A percentile compares a stretch with the other conserved stretches of the same genome.
These are phyloP conservation scores for Petrocephalus sullivani DNA, from an alignment of 2,797 vertebrate species.

Conservation along the genomic window DNA sequence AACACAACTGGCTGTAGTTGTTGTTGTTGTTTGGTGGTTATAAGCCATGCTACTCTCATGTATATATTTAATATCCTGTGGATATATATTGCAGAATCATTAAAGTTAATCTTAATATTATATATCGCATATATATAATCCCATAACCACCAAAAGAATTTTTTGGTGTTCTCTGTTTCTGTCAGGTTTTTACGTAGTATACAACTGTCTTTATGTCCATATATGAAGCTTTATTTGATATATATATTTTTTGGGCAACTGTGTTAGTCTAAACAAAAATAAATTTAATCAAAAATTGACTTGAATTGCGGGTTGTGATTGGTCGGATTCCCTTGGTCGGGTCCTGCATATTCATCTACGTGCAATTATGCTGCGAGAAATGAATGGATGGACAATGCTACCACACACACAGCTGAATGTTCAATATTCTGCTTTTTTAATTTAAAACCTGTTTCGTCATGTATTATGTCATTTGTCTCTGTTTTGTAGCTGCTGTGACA, in stretches of 20 bases:
- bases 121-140: background rate
- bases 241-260: background rate
- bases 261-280: background rate
- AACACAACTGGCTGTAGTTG: background rate
- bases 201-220: background rate
- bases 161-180: background rate
- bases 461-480: background rate
- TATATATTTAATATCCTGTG: background rate
- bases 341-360: background rate
- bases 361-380: background rate
- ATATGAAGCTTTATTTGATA: background rate
- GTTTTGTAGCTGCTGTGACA: background rate
- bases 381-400: background rate
- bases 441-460: background rate
- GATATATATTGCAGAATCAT: background rate
- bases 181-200: background rate
- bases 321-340: background rate
- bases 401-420: background rate
- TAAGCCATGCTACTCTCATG: background rate
- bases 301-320: background rate
- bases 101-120: background rate
- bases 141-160: background rate
- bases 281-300: background rate
- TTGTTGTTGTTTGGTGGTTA: background rate
- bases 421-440: background rate